A percentile compares a stretch with the other conserved stretches of the same genome.
Evolutionary conservation across 2,888 invertebrate species (phyloP).

Genomic region (Melanargia galathea): DNA sequence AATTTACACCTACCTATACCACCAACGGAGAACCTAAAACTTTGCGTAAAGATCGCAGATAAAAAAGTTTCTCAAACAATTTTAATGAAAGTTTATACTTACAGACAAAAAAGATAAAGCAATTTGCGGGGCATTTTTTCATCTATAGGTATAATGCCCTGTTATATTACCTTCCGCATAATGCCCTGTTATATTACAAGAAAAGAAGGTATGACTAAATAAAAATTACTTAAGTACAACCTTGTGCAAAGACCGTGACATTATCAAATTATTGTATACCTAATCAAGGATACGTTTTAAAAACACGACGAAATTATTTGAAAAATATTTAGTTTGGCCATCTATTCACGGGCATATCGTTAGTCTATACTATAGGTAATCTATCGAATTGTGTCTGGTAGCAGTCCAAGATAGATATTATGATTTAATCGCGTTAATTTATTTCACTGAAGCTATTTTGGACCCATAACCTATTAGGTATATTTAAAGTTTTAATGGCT

Average conservation of each 20-base stretch:
- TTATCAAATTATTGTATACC: neutral
- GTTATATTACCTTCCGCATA: too few species aligned
- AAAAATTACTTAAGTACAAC: too few species aligned
- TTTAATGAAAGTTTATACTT: neutral
- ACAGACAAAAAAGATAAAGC: neutral
- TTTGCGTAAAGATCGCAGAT: neutral
- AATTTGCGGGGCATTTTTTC: too few species aligned
- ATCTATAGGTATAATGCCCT: too few species aligned
- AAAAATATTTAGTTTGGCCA: constrained; percentile 19
- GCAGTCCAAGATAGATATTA: constrained; percentile 21
- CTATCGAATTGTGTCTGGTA: constrained; percentile 11
- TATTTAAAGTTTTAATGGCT: neutral
- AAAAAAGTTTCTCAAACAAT: neutral
- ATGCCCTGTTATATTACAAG: too few species aligned
- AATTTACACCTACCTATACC: neutral
- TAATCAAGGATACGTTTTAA: neutral
- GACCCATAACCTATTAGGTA: too few species aligned
- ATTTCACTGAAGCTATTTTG: constrained; percentile 2
- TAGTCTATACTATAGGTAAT: neutral
- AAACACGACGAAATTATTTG: neutral
- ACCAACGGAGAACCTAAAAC: neutral
- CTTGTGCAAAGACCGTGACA: neutral
- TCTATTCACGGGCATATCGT: constrained; percentile 6
- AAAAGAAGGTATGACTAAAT: too few species aligned
- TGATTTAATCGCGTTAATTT: constrained; percentile 4